phyloP scores from a whole-genome alignment of 2,797 vertebrate species.

The Mus minutoides region DNA sequence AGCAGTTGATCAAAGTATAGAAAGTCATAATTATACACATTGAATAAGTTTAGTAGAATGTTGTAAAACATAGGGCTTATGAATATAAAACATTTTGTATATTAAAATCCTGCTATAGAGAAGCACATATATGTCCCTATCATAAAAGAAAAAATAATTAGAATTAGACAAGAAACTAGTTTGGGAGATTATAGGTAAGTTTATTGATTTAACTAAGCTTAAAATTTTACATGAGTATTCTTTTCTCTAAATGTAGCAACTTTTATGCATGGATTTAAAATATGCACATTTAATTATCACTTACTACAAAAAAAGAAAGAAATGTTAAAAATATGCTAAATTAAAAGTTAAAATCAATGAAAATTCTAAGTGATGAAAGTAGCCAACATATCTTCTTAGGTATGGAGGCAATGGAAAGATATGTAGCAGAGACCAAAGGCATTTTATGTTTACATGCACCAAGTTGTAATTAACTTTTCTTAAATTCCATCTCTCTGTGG shows the following conservation, averaged over 20 bases:
- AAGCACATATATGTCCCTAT: neutral
- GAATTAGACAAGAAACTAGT: neutral
- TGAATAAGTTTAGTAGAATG: neutral
- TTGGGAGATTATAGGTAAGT: neutral
- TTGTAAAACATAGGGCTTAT: neutral
- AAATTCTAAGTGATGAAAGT: constrained; percentile 25
- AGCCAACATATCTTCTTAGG: neutral
- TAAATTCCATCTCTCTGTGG: neutral
- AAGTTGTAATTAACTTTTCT: constrained; percentile 9
- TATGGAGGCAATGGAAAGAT: neutral
- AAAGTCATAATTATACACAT: neutral
- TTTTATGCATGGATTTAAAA: neutral
- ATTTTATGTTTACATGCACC: constrained; percentile 1
- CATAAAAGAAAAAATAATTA: neutral
- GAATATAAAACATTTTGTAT: neutral
- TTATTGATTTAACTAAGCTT: neutral
- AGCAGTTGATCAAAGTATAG: neutral
- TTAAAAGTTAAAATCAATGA: neutral
- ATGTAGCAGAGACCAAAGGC: neutral
- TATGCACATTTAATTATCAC: neutral
- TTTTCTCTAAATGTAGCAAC: neutral
- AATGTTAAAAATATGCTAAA: neutral
- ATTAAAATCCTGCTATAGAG: neutral
- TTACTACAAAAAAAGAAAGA: neutral
- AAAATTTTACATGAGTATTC: neutral